Evolutionary conservation across 2,113 vertebrate genomes (phyloP).

Genomic region (Solenodon paradoxus): DNA sequence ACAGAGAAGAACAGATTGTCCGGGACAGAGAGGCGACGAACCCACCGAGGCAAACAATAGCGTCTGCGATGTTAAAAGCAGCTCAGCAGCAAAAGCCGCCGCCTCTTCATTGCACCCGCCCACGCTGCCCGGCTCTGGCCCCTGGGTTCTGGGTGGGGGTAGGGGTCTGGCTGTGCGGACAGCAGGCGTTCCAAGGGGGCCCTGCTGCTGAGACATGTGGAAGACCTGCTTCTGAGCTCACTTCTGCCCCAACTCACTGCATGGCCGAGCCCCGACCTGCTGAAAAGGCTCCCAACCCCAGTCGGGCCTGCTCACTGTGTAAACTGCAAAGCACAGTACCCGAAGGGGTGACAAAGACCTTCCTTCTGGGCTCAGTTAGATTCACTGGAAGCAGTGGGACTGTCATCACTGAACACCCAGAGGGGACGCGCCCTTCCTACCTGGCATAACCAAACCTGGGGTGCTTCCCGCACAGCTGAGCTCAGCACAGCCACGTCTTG

Average conservation of each 20-base stretch:
- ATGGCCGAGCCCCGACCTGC: neutral
- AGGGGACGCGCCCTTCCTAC: neutral
- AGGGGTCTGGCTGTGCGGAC: neutral
- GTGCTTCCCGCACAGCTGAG: neutral
- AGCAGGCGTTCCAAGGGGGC: neutral
- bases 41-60: conserved; percentile 76
- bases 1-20: conserved; percentile 77
- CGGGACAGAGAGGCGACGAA: conserved; percentile 66
- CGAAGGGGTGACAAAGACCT: neutral
- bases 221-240: neutral
- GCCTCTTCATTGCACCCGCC: conserved; percentile 53
- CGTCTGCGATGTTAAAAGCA: conserved; percentile 75
- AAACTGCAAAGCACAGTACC: neutral
- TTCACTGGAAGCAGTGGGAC: accelerated
- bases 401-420: too few relatives aligned
- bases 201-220: accelerated
- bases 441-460: neutral
- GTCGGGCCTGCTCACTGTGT: neutral
- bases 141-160: neutral
- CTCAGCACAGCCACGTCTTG: neutral
- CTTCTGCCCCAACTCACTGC: too few relatives aligned
- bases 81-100: conserved; percentile 42
- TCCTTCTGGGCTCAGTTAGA: neutral
- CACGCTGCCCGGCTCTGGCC: conserved; percentile 3
- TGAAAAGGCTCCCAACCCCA: neutral